Evolutionary conservation across 2,888 invertebrate genomes (phyloP), one percentile per base, ranked within the genome.

Genomic region (Rotaria socialis): DNA sequence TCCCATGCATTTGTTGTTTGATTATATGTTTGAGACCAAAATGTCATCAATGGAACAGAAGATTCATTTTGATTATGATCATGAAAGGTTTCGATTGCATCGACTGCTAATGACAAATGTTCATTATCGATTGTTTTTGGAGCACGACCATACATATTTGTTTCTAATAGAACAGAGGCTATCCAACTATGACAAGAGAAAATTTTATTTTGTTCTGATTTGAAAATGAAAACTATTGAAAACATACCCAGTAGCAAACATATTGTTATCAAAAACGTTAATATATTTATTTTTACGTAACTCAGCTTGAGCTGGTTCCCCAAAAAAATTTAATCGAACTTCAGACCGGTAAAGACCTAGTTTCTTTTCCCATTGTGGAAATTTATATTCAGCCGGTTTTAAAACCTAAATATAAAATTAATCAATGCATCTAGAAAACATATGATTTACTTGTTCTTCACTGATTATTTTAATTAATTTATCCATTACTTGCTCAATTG

Each of bases 1-100:
- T 87, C 50, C 89, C 89, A 89, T 3, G 88, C 86, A 56, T 88
- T 85, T 19, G 87, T 87, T 0, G 89, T 89, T 14, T 85, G 86
- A 84, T 89, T 89, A 85, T 88, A 89, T 35, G 88, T 87, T 87
- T 89, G 89, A 2, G 89, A 89, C 90, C 90, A 90, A 87, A 90
- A 90, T 16, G 88, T 88, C 89, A 89, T 89, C 84, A 89, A 85
- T 1, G 89, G 89, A 16, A 52, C 43, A 67, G 88, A 88, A 22
- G 88, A 87, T 86, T 89, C 88, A 24, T 87, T 87, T 19, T 88
- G 87, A 87, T 90, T 90, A 84, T 88, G 88, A 87, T 90, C 88
- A 52, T 88, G 88, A 87, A 88, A 89, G 43, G 88, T 86, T 43
- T 86, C 85, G 27, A 90, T 88, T 0, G 89, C 87, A 35, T 85